phyloP scores from a whole-genome alignment of 2,888 invertebrate genomes.

The Cosmia trapezina region DNA sequence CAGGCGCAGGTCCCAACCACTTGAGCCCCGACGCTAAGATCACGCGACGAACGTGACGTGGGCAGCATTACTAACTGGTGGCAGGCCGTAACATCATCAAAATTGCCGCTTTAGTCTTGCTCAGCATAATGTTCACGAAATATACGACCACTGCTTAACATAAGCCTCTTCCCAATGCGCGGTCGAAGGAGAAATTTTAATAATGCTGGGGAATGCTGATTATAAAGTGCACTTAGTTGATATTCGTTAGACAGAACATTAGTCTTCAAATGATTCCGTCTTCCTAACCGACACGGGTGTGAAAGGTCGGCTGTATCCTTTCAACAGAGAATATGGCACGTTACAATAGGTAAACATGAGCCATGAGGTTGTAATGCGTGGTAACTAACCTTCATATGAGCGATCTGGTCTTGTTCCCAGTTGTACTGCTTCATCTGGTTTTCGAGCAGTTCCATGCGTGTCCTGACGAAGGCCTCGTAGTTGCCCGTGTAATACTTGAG shows the following conservation, averaged over 20 bases:
- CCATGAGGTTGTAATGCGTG: neutral
- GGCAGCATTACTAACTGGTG: slow-evolving; percentile 22
- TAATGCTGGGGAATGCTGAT: neutral
- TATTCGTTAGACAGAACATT: neutral
- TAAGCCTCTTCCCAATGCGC: slow-evolving; percentile 7
- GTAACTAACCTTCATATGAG: slow-evolving; percentile 97
- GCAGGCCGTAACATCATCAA: slow-evolving; percentile 1
- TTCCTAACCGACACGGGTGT: neutral
- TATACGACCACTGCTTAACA: slow-evolving; percentile 4
- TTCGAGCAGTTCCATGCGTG: slow-evolving; percentile 97
- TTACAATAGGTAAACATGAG: neutral
- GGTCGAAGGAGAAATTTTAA: neutral
- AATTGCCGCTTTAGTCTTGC: slow-evolving; percentile 2
- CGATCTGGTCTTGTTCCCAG: slow-evolving; percentile 99
- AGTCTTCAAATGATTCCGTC: neutral
- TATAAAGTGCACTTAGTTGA: neutral
- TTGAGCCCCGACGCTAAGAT: neutral
- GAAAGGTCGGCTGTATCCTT: slow-evolving; percentile 1
- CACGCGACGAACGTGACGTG: slow-evolving; percentile 21
- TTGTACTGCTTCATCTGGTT: slow-evolving; percentile 99
- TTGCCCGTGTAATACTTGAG: slow-evolving; percentile 99
- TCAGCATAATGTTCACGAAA: slow-evolving; percentile 15
- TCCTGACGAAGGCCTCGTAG: slow-evolving; percentile 98
- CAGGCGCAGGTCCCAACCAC: neutral
- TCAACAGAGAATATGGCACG: neutral